These are phyloP conservation scores for Drosophila sordidapex DNA, from an alignment of 2,888 invertebrate genomes.

Conservation along the genomic window DNA sequence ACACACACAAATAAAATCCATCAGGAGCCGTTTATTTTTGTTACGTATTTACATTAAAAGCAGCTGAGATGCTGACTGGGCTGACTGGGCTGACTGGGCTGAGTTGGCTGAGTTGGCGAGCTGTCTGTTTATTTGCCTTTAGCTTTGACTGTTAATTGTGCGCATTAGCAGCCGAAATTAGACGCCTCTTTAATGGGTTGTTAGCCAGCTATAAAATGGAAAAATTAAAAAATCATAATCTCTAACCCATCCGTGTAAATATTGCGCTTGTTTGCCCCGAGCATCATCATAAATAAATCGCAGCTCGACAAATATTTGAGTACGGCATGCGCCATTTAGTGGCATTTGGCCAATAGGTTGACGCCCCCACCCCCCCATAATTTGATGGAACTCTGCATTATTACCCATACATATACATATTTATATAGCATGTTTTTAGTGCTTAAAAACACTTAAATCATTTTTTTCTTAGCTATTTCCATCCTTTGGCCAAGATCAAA, in stretches of 20 bases:
- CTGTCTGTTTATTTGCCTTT: conserved; percentile 64
- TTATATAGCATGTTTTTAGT: background rate
- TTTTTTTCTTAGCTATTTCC: background rate
- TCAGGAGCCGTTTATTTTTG: conserved; percentile 7
- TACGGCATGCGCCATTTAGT: conserved; percentile 49
- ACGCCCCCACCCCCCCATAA: background rate
- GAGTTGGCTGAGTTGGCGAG: background rate
- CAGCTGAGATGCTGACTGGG: conserved; percentile 7
- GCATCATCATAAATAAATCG: conserved; percentile 75
- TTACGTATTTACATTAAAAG: conserved; percentile 45
- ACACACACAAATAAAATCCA: conserved; percentile 39
- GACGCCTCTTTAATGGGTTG: conserved; percentile 49
- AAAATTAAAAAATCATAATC: conserved; percentile 43
- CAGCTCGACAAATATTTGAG: conserved; percentile 63
- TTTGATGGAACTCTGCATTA: background rate
- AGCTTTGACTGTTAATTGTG: conserved; percentile 65
- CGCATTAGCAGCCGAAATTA: conserved; percentile 72
- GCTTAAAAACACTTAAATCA: background rate
- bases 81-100: too few relatives aligned
- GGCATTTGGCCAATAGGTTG: conserved; percentile 30
- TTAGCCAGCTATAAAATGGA: conserved; percentile 10
- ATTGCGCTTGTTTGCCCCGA: conserved; percentile 74
- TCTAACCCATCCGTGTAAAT: conserved; percentile 66
- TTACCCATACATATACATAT: background rate
- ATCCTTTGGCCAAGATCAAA: background rate